Evolutionary conservation across 2,888 invertebrate species (phyloP).

Genomic region (Sesia bembeciformis): DNA sequence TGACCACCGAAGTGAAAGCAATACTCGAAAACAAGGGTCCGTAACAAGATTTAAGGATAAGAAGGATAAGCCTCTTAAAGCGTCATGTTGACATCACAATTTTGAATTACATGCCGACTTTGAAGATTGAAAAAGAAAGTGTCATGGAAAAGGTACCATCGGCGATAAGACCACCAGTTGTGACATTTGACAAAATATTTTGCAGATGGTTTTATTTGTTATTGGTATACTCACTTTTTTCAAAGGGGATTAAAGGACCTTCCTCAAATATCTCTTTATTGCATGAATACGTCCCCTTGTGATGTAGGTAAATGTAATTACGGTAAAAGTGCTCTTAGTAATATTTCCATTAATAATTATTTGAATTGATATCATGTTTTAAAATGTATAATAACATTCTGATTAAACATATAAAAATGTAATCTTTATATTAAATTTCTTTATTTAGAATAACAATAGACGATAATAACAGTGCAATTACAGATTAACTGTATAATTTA

Average conservation of each 20-base stretch:
- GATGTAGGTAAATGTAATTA: background rate
- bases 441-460: too few species aligned
- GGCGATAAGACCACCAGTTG: conserved; percentile 60
- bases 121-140: conserved; percentile 39
- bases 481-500: too few species aligned
- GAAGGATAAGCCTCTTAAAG: conserved; percentile 19
- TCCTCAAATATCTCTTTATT: conserved; percentile 11
- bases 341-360: background rate
- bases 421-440: too few species aligned
- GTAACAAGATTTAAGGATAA: conserved; percentile 26
- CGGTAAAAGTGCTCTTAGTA: background rate
- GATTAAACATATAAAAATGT: too few species aligned
- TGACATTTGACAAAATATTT: conserved; percentile 68
- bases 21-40: conserved; percentile 28
- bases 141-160: conserved; percentile 24
- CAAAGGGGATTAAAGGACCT: conserved; percentile 28
- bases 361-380: too few species aligned
- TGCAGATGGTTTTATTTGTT: conserved; percentile 37
- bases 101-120: conserved; percentile 23
- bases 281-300: conserved; percentile 16
- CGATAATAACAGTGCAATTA: too few species aligned
- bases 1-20: conserved; percentile 18
- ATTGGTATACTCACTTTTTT: conserved; percentile 33
- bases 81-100: conserved; percentile 62
- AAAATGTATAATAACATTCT: too few species aligned